A percentile compares a stretch with the other conserved stretches of the same genome.
phyloP scores from a whole-genome alignment of 2,113 vertebrate genomes.

The Laticauda colubrina region DNA sequence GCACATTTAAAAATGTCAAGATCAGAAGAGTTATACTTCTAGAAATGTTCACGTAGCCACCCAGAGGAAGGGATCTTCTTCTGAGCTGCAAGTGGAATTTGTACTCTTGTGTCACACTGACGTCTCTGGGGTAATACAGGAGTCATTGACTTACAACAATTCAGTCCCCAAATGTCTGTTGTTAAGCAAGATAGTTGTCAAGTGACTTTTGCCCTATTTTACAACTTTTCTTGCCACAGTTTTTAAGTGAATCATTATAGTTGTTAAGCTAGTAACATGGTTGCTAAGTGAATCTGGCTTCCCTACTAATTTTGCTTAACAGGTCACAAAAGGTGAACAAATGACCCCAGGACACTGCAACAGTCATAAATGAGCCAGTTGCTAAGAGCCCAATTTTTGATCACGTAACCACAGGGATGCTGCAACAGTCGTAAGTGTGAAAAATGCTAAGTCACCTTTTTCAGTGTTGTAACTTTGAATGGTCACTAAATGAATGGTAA shows the following conservation, averaged over 20 bases:
- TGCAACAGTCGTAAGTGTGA: not conserved
- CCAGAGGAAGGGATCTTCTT: not conserved
- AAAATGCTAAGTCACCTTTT: not conserved
- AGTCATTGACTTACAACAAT: not conserved
- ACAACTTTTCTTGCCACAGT: not conserved
- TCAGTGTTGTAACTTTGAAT: not conserved
- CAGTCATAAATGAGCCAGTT: not conserved
- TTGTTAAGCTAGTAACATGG: not conserved
- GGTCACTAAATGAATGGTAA: not conserved
- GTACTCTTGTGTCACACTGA: not conserved
- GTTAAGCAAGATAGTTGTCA: not conserved
- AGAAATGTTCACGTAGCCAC: not conserved
- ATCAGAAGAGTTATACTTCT: not conserved
- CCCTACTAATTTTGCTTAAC: not conserved
- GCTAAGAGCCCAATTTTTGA: not conserved
- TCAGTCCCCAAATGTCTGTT: not conserved
- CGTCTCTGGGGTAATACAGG: not conserved
- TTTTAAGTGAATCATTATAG: not conserved
- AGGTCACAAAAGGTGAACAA: not conserved
- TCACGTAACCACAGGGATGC: not conserved
- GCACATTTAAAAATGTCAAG: not conserved
- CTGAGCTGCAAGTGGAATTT: not conserved
- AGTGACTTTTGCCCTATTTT: not conserved
- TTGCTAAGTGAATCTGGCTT: not conserved
- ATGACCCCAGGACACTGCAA: not conserved